Conservation (phyloP, 2,113 vertebrate genomes). For the Spermophilus dauricus region DNA sequence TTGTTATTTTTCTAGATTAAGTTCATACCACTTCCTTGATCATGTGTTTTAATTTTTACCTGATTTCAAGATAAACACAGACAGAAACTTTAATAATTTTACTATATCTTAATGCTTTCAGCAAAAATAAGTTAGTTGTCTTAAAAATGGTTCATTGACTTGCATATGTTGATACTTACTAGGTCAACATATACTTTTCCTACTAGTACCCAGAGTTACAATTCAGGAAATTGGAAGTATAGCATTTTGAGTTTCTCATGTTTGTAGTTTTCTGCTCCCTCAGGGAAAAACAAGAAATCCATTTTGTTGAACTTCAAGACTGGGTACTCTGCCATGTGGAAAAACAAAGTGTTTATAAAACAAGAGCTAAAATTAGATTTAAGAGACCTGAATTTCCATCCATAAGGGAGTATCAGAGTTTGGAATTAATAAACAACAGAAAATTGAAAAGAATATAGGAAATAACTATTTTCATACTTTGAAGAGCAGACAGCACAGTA, state of each 20-base stretch:
- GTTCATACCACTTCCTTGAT: not conserved
- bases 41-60: slow-evolving; percentile 16
- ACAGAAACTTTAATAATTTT: not conserved
- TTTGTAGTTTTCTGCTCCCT: slow-evolving; percentile 59
- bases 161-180: not conserved
- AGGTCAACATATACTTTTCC: not conserved
- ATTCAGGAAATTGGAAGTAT: slow-evolving; percentile 39
- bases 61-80: slow-evolving; percentile 25
- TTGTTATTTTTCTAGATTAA: not conserved
- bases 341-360: slow-evolving; percentile 53
- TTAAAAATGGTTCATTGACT: slow-evolving; percentile 31
- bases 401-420: not conserved
- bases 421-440: slow-evolving; percentile 58
- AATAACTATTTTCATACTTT: slow-evolving; percentile 49
- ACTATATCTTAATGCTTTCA: not conserved
- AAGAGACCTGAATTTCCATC: not conserved
- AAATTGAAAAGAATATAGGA: slow-evolving; percentile 33
- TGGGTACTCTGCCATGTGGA: slow-evolving; percentile 29
- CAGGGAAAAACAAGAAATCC: slow-evolving; percentile 31
- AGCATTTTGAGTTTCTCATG: slow-evolving; percentile 38
- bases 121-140: slow-evolving; percentile 27
- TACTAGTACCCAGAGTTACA: not conserved
- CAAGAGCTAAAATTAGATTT: slow-evolving; percentile 67
- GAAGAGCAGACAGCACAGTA: not conserved
- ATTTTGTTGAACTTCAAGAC: slow-evolving; percentile 57